Base-by-base conservation (phyloP, 2,888 invertebrate species). In the Agriotes lineatus region DNA sequence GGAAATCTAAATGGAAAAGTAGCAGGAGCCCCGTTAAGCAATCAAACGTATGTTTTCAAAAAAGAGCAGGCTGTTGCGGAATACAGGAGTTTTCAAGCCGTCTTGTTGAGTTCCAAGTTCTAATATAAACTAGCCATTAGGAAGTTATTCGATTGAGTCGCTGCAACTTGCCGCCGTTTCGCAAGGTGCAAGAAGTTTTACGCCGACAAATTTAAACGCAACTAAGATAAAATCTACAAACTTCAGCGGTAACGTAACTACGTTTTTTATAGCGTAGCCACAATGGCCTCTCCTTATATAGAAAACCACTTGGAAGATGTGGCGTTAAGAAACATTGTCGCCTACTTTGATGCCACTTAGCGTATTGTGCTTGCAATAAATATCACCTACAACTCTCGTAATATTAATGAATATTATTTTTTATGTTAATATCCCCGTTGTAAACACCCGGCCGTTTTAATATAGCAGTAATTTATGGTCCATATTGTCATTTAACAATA, bases 211-310 rank as follows among this genome's bases (percentile, higher is more conserved):
- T 66, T 66, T 52, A 59, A 65, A 57, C 50, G 33, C 22, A 35
- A 48, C 33, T 35, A 64, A 60, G 67, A 59, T 66, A 39, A 66
- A 52, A 59, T 66, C 58, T 61, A 56, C 16, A 57, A 64, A 33
- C 45, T 56, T 35, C 60, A 45, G 42, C 54, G 48, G 48, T 14
- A 35, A 52, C 44, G 52, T 30, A 61, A 56, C 61, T 14, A 44
- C 14, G 33, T 56, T 67, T 60, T 67, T 67, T 67, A 45, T 50
- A 44, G 30, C 12, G 58, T 18, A 16, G 22, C 35, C 33, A 61
- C 59, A 59, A 66, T 52, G 30, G 22, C 18, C 30, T 37, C 33
- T 16, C 62, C 67, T 39, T 67, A 67, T 62, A 48, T 62, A 42
- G 67, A 18, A 62, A 42, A 18, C 25, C 19, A 30, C 35, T 62